Conservation (phyloP, 2,113 vertebrate genomes). For the Micronycteris hirsuta region DNA sequence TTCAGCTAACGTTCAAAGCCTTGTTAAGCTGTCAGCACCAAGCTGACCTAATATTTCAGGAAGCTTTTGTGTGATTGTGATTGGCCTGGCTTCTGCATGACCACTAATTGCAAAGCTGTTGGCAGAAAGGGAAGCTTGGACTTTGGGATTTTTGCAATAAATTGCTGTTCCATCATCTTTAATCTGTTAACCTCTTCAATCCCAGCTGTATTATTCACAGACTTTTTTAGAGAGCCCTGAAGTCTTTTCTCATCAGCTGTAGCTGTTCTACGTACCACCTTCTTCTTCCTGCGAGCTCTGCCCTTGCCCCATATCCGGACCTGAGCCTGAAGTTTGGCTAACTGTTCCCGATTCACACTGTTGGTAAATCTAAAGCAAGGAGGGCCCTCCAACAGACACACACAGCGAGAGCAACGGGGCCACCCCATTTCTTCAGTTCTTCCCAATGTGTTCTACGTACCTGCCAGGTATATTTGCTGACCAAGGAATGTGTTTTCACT, state of each 20-base stretch:
- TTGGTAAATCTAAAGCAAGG: conserved; percentile 25
- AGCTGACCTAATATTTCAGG: conserved; percentile 98
- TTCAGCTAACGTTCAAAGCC: neutral
- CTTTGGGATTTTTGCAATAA: conserved; percentile 99
- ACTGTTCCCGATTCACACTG: conserved; percentile 97
- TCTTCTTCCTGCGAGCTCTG: conserved; percentile 98
- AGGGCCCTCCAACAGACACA: neutral
- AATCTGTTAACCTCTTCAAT: neutral
- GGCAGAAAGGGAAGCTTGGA: too few relatives aligned
- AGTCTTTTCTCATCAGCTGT: conserved; percentile 98
- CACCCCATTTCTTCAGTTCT: neutral
- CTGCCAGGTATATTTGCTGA: neutral
- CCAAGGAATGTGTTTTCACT: neutral
- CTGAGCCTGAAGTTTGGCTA: conserved; percentile 97
- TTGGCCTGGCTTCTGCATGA: conserved; percentile 96
- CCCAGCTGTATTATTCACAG: neutral
- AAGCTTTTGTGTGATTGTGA: conserved; percentile 99
- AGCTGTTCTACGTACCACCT: conserved; percentile 97
- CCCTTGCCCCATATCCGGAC: conserved; percentile 99
- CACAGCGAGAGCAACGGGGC: neutral
- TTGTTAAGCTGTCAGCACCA: conserved; percentile 76
- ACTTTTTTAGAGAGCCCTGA: conserved; percentile 96
- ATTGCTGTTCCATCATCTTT: conserved; percentile 95
- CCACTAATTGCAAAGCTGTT: conserved; percentile 99
- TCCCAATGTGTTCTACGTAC: neutral